Evolutionary conservation across 2,797 vertebrate species (phyloP), one percentile per base, ranked within the genome.

Genomic region (Pseudochromis fuscus): DNA sequence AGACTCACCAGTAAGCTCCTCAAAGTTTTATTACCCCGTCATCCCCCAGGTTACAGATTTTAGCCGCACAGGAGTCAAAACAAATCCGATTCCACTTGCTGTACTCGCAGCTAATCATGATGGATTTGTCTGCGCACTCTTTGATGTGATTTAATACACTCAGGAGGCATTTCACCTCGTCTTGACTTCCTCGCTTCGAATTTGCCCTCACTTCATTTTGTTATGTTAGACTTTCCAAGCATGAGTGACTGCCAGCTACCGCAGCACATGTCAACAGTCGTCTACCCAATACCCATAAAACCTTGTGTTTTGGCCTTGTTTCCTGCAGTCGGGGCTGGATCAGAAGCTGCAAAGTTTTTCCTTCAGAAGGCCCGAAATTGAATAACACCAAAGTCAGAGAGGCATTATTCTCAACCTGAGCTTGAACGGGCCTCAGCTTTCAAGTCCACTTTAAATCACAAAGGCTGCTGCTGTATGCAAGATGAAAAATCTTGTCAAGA

Each of bases 91-190:
- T 88, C 63, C 66, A 61, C 37, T 50, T 79, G n/a, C 59, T 63
- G 50, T 75, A 61, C 64, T 75, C 53, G 24, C 55, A 65, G 15
- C 65, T 84, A 79, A 86, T 88, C 72, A 1, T 55, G 75, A 80
- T 60, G 87, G 87, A 89, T 89, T 87, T 83, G 67, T 62, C 77
- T 77, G 66, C 31, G 11, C 61, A 15, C 70, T 48, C 83, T 89
- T 82, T 89, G 82, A 91, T 83, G 85, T 68, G 80, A 78, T 83
- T 88, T 84, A 82, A 88, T 50, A 75, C 80, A 82, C 77, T 79
- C 67, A 66, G 75, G 82, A 81, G 72, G 75, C 66, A 60, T 77
- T 87, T 84, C 73, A 86, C 81, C 81, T 77, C 68, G 1, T 75
- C 75, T 79, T 58, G 63, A 83, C 78, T 85, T 38, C 59, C 67